Conservation (phyloP, 2,797 vertebrate genomes). For the Syngnathus acus region DNA sequence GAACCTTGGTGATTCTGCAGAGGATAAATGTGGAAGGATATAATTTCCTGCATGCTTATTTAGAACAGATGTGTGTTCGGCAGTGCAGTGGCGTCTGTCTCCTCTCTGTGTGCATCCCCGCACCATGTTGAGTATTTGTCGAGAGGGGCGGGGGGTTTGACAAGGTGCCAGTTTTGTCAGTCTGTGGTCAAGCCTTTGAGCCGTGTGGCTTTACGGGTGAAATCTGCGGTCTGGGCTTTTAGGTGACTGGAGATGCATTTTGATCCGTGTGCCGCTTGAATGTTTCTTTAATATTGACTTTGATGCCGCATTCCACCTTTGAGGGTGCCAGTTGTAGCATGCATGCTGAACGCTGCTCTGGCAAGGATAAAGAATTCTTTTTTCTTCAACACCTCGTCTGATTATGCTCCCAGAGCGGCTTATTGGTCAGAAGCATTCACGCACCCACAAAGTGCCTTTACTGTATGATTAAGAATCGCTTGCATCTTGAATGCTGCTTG, state of each 20-base stretch:
- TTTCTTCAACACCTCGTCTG: not conserved
- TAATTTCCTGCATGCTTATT: slow-evolving; percentile 68
- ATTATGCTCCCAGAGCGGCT: not conserved
- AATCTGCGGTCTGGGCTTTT: slow-evolving; percentile 34
- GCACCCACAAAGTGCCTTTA: not conserved
- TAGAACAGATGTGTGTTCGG: slow-evolving; percentile 65
- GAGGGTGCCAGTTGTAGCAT: no score
- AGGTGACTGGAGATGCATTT: slow-evolving; percentile 8
- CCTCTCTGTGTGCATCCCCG: slow-evolving; percentile 43
- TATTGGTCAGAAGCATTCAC: not conserved
- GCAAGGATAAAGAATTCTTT: not conserved
- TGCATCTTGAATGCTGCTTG: not conserved
- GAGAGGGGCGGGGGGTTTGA: slow-evolving; percentile 36
- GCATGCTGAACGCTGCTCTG: not conserved
- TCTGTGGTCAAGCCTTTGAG: slow-evolving; percentile 33
- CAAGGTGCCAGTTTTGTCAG: slow-evolving; percentile 53
- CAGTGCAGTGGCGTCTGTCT: slow-evolving; percentile 56
- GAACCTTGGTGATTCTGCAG: slow-evolving; percentile 36
- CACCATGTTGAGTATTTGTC: slow-evolving; percentile 39
- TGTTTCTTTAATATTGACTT: not conserved
- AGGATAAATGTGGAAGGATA: slow-evolving; percentile 61
- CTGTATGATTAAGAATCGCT: not conserved
- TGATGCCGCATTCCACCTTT: slow-evolving; percentile 1
- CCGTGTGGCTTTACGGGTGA: slow-evolving; percentile 39
- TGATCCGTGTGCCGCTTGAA: not conserved